Percentiles rank a stretch among this genome's conserved stretches.
Conservation (phyloP, 2,113 vertebrate genomes). For the Sapayoa aenigma region DNA sequence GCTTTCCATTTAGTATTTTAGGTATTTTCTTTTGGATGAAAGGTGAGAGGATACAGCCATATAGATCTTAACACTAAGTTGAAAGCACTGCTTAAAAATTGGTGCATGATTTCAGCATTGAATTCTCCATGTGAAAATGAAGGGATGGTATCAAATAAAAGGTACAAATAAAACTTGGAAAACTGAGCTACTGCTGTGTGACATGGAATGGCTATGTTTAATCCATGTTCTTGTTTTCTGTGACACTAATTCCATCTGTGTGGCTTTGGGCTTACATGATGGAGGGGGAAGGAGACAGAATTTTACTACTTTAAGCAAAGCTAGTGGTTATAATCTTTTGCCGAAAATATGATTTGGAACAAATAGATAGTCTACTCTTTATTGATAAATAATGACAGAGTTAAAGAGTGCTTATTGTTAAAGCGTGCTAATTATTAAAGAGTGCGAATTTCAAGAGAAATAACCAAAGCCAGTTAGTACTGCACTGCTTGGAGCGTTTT, state of each 20-base stretch:
- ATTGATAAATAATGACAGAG: not conserved
- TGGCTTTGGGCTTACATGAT: not conserved
- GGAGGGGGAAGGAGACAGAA: not conserved
- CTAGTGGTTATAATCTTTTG: not conserved
- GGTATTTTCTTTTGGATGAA: not conserved
- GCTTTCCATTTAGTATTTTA: not conserved
- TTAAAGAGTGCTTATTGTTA: no score
- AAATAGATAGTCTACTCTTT: not conserved
- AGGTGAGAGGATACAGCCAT: not conserved
- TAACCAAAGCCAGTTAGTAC: not conserved
- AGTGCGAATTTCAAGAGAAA: not conserved
- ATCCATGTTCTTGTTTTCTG: not conserved
- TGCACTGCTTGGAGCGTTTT: not conserved
- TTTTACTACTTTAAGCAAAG: not conserved
- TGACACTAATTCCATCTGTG: not conserved
- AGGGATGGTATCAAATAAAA: not conserved
- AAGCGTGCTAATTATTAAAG: not conserved
- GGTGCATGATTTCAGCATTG: not conserved
- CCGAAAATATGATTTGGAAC: not conserved
- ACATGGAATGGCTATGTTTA: fast-evolving
- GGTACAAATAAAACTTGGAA: not conserved
- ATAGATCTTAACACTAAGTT: not conserved
- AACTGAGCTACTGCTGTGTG: not conserved
- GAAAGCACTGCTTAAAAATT: not conserved
- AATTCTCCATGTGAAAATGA: not conserved